Evolutionary conservation across 1,140 invertebrate species (phyloP).

Genomic region (Neocloeon triangulifer): DNA sequence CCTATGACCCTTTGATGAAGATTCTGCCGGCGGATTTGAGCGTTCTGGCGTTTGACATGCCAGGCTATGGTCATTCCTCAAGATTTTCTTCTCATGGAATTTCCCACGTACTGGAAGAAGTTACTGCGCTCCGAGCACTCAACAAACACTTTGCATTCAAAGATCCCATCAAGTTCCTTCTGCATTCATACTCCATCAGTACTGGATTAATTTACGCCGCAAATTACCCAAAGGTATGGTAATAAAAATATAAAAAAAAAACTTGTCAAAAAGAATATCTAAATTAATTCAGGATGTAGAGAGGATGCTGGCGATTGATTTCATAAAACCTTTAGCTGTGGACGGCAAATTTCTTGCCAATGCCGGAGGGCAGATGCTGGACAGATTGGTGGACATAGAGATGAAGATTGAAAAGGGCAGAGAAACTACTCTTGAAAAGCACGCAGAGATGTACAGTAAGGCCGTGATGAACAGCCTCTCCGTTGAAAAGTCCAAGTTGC

Average conservation of each 20-base stretch:
- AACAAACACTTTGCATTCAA: constrained; percentile 41
- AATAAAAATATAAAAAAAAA: too few relatives aligned
- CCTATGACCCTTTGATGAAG: constrained; percentile 30
- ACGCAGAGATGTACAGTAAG: constrained; percentile 28
- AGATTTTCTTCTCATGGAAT: constrained; percentile 32
- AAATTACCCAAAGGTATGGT: constrained; percentile 31
- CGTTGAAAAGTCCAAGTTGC: constrained; percentile 25
- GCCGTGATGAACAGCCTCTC: constrained; percentile 22
- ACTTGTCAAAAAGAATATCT: too few relatives aligned
- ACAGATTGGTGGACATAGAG: constrained; percentile 21
- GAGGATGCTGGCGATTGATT: too few relatives aligned
- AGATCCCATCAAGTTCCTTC: constrained; percentile 37
- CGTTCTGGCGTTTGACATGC: constrained; percentile 41
- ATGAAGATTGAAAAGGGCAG: constrained; percentile 16
- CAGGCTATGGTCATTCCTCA: constrained; percentile 46
- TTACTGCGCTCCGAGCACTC: constrained; percentile 27
- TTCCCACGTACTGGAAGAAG: constrained; percentile 31
- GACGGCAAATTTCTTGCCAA: constrained; percentile 11
- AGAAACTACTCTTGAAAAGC: constrained; percentile 33
- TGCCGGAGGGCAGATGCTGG: constrained; percentile 16
- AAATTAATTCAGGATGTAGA: too few relatives aligned
- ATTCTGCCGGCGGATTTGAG: constrained; percentile 28
- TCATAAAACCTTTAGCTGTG: constrained; percentile 24
- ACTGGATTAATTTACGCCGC: constrained; percentile 27
- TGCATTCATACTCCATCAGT: constrained; percentile 41